Base-by-base conservation (phyloP, 2,797 vertebrate genomes). In the Protosalanx chinensis region DNA sequence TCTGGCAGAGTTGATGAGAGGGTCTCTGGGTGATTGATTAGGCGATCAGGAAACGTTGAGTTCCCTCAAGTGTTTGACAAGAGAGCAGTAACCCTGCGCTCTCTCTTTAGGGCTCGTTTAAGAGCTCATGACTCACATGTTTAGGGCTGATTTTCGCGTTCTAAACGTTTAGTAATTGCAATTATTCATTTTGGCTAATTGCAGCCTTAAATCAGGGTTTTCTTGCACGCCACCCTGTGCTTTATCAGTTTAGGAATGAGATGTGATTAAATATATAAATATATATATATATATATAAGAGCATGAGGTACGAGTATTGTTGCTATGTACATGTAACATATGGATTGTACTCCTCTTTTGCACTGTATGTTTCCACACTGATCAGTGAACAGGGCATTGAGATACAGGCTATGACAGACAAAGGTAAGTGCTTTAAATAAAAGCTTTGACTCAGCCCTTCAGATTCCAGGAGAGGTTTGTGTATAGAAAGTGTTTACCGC, bases 351-450 rank as follows among this genome's bases (percentile, higher is more conserved):
- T n/a, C n/a, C 1, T 56, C n/a, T 56, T 16, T 56, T 10, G 4
- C 15, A 56, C 5, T 16, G 18, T n/a, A 1, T 56, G 1, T 56
- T 16, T 59, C 67, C 30, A n/a, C 37, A 23, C 58, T 35, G 67
- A 23, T 29, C n/a, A 61, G 57, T 60, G 56, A 60, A 61, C 41
- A 60, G 30, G 57, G 35, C 37, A 12, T 12, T 27, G 10, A 30
- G 29, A 33, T 67, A 67, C 64, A 64, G 46, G 53, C 72, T 68
- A 6, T 60, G 74, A 78, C 29, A 37, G 73, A 68, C 65, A 75
- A 64, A 81, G 74, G 18, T 64, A 73, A 82, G 79, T 78, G 79
- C 77, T 84, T 85, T 81, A 82, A 75, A 79, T 84, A 79, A 83
- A 79, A 72, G 70, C 62, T 70, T 53, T 84, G 76, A 80, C 69